A percentile compares a stretch with the other conserved stretches of the same genome.
phyloP scores from a whole-genome alignment of 2,797 vertebrate species.

The Pampus argenteus region DNA sequence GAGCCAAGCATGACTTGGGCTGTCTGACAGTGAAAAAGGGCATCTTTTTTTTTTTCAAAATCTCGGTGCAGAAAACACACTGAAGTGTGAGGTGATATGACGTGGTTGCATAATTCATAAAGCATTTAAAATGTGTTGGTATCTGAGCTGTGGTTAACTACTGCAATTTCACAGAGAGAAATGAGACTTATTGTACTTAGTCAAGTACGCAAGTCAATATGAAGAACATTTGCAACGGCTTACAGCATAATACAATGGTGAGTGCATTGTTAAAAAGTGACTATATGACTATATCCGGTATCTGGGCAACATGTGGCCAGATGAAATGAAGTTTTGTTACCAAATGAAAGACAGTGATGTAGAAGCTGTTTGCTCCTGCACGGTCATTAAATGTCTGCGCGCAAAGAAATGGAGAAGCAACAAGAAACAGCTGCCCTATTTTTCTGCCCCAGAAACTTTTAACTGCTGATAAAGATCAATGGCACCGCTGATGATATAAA shows the following conservation, averaged over 20 bases:
- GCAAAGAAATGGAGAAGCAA: conserved; percentile 63
- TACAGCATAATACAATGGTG: background rate
- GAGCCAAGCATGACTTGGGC: background rate
- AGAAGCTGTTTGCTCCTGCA: conserved; percentile 32
- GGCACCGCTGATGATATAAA: conserved; percentile 82
- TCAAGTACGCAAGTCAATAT: no score
- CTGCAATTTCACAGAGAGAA: background rate
- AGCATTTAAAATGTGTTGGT: background rate
- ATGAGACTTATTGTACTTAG: no score
- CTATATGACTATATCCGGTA: background rate
- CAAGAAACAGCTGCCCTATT: conserved; percentile 63
- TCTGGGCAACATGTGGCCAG: conserved; percentile 39
- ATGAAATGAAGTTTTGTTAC: conserved; percentile 40
- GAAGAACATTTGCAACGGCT: background rate
- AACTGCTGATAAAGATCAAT: conserved; percentile 83
- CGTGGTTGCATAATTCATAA: background rate
- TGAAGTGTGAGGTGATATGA: background rate
- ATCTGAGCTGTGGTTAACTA: background rate
- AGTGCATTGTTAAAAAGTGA: background rate
- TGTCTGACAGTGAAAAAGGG: background rate
- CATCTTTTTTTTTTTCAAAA: background rate
- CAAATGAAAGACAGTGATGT: conserved; percentile 33
- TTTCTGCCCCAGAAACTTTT: conserved; percentile 81
- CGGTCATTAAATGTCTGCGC: conserved; percentile 53
- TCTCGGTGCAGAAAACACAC: background rate